Evolutionary conservation across 2,888 invertebrate species (phyloP).

Genomic region (Lomographa bimaculata): DNA sequence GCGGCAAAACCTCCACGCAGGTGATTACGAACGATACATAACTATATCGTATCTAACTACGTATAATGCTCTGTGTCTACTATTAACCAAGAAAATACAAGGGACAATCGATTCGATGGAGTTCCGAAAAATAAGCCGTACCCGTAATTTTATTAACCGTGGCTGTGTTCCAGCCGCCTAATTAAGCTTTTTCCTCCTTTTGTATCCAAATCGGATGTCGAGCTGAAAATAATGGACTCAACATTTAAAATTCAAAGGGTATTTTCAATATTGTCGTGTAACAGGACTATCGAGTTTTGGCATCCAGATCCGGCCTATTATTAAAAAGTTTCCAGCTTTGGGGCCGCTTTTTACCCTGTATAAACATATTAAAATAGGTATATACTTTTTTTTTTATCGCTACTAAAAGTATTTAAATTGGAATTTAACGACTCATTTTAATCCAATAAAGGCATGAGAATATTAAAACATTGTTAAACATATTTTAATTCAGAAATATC

Average conservation of each 20-base stretch:
- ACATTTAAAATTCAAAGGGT: background rate
- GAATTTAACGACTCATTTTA: too few species aligned
- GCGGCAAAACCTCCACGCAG: too few species aligned
- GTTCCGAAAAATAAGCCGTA: conserved; percentile 10
- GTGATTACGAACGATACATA: too few species aligned
- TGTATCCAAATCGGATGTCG: conserved; percentile 4
- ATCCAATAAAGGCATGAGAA: too few species aligned
- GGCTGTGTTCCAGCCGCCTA: conserved; percentile 15
- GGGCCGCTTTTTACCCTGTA: too few species aligned
- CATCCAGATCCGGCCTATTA: background rate
- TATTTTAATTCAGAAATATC: conserved; percentile 1
- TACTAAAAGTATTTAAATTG: too few species aligned
- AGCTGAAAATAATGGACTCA: conserved; percentile 6
- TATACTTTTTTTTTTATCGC: too few species aligned
- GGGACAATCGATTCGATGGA: too few species aligned
- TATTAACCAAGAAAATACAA: too few species aligned
- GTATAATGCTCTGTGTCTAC: too few species aligned
- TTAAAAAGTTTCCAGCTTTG: background rate
- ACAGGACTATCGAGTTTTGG: background rate
- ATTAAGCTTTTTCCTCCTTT: conserved; percentile 3
- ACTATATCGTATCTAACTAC: too few species aligned
- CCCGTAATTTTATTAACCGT: conserved; percentile 20
- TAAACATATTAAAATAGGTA: too few species aligned
- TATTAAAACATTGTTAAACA: background rate
- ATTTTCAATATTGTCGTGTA: conserved; percentile 3